phyloP scores from a whole-genome alignment of 2,113 vertebrate species.

The Malurus alboscapulatus region DNA sequence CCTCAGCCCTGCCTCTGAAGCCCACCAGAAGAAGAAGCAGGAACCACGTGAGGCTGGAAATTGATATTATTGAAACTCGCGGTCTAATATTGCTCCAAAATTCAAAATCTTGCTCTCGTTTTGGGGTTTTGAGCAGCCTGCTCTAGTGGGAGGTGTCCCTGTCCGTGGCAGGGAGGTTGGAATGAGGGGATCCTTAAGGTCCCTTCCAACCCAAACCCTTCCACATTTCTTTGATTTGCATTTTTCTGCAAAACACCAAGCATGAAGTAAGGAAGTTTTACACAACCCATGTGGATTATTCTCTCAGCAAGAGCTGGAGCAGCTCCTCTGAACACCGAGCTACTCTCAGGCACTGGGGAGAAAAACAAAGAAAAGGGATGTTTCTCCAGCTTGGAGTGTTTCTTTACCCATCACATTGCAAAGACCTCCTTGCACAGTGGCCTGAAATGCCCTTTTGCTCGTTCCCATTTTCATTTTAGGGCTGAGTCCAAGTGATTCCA shows the following conservation, averaged over 20 bases:
- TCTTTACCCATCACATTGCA: neutral
- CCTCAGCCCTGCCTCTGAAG: neutral
- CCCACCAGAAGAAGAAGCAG: neutral
- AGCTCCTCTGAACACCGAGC: neutral
- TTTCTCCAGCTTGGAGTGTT: neutral
- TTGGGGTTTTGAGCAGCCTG: neutral
- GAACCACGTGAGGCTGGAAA: fast-evolving
- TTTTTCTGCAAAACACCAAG: neutral
- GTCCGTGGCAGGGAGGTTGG: neutral
- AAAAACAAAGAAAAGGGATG: neutral
- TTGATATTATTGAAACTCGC: neutral
- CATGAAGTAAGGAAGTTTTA: neutral
- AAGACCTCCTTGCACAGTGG: neutral
- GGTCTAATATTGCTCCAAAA: neutral
- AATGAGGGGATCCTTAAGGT: neutral
- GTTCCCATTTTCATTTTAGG: neutral
- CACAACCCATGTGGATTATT: neutral
- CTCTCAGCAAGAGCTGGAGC: neutral
- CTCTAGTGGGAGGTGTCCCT: neutral
- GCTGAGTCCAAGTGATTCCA: neutral
- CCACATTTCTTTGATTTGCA: fast-evolving
- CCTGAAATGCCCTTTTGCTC: neutral
- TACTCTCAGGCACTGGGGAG: fast-evolving
- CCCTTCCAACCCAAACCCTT: neutral
- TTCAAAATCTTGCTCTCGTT: neutral